These are phyloP conservation scores for Ligdia adustata DNA, from an alignment of 2,888 invertebrate species.

Conservation along the genomic window DNA sequence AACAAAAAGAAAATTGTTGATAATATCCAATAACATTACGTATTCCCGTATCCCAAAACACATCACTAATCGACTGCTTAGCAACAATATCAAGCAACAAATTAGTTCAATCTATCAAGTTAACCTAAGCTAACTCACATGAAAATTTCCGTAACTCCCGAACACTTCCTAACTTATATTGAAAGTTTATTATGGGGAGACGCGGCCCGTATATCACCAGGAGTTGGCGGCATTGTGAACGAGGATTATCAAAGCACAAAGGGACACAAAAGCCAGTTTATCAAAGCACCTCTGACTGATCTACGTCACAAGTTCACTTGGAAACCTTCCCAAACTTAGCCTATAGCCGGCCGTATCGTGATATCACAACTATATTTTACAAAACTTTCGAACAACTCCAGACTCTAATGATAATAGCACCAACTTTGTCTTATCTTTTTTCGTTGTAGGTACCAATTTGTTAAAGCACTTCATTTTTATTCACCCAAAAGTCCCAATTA, in stretches of 20 bases:
- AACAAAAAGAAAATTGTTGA: no score
- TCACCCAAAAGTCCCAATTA: conserved; percentile 26
- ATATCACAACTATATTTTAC: conserved; percentile 38
- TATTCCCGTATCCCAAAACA: no score
- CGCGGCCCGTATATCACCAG: conserved; percentile 47
- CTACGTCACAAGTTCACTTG: conserved; percentile 53
- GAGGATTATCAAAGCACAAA: conserved; percentile 67
- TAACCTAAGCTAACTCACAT: conserved; percentile 21
- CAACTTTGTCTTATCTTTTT: conserved; percentile 38
- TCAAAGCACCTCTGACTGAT: conserved; percentile 64
- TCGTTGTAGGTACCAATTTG: conserved; percentile 36
- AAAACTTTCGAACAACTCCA: conserved; percentile 35
- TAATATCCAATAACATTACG: no score
- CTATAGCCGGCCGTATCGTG: conserved; percentile 45
- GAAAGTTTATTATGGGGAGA: conserved; percentile 54
- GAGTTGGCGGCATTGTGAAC: conserved; percentile 53
- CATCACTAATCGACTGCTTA: no score
- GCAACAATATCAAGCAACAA: conserved; percentile 2
- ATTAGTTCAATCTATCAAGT: conserved; percentile 23
- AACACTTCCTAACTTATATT: conserved; percentile 35
- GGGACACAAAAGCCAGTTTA: conserved; percentile 71
- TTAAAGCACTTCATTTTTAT: conserved; percentile 32
- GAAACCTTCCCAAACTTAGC: conserved; percentile 51
- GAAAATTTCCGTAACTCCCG: conserved; percentile 24
- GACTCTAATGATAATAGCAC: conserved; percentile 35